Conservation (phyloP, 2,797 vertebrate species). For the Danio tinwini region DNA sequence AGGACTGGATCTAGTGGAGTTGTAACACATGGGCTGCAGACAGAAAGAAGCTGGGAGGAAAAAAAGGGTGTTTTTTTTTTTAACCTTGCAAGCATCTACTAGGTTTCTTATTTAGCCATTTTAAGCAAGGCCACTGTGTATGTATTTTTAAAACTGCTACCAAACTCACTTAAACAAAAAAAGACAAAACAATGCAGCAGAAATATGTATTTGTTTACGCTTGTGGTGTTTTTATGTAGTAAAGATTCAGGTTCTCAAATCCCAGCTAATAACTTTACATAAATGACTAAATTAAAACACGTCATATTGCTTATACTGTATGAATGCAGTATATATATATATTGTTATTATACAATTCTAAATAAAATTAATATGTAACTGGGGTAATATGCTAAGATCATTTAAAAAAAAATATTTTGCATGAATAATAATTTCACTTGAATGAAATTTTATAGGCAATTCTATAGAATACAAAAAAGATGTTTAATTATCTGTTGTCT, state of each 20-base stretch:
- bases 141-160: neutral
- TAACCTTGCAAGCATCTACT: neutral
- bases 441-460: too few species aligned
- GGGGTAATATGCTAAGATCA: too few species aligned
- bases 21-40: slow-evolving; percentile 41
- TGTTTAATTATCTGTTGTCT: too few species aligned
- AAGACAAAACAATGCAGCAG: neutral
- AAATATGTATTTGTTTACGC: neutral
- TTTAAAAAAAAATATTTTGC: too few species aligned
- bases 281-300: too few species aligned
- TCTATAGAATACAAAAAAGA: too few species aligned
- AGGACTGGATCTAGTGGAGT: slow-evolving; percentile 9
- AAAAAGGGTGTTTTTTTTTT: neutral
- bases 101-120: neutral
- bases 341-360: too few species aligned
- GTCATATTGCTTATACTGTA: too few species aligned
- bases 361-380: too few species aligned
- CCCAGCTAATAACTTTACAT: neutral
- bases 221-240: neutral
- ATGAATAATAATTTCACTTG: too few species aligned
- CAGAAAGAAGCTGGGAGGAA: neutral
- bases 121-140: neutral
- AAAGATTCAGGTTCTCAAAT: neutral
- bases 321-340: too few species aligned
- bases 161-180: neutral